A percentile compares a stretch with the other conserved stretches of the same genome.
phyloP scores from a whole-genome alignment of 2,113 vertebrate genomes.

The Neogale vison region DNA sequence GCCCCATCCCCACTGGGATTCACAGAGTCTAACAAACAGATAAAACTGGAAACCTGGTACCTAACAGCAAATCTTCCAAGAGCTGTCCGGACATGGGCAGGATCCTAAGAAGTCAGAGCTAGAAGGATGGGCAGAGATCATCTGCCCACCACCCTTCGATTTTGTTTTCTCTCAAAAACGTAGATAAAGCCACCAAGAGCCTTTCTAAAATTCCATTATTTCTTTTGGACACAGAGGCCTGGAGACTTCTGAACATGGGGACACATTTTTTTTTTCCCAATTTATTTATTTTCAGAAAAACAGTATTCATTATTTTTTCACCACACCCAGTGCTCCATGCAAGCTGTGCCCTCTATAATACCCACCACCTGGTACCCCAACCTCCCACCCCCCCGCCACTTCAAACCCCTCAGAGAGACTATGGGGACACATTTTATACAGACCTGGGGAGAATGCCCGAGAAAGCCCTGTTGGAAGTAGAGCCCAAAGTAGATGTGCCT shows the following conservation, averaged over 20 bases:
- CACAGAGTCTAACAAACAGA: background rate
- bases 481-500: background rate
- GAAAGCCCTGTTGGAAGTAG: background rate
- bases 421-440: background rate
- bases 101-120: background rate
- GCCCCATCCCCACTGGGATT: background rate
- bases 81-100: background rate
- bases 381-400: too few species aligned
- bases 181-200: background rate
- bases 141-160: background rate
- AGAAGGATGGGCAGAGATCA: background rate
- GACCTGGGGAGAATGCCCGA: background rate
- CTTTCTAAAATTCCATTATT: background rate
- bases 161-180: conserved; percentile 11
- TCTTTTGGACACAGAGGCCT: background rate
- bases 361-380: too few species aligned
- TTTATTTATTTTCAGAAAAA: too few species aligned
- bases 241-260: background rate
- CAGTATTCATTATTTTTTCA: too few species aligned
- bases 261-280: too few species aligned
- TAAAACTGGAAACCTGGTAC: background rate
- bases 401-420: too few species aligned
- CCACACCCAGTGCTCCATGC: too few species aligned
- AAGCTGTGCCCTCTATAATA: too few species aligned
- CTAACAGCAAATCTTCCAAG: background rate